Conservation (phyloP, 2,113 vertebrate species). For the Sander vitreus region DNA sequence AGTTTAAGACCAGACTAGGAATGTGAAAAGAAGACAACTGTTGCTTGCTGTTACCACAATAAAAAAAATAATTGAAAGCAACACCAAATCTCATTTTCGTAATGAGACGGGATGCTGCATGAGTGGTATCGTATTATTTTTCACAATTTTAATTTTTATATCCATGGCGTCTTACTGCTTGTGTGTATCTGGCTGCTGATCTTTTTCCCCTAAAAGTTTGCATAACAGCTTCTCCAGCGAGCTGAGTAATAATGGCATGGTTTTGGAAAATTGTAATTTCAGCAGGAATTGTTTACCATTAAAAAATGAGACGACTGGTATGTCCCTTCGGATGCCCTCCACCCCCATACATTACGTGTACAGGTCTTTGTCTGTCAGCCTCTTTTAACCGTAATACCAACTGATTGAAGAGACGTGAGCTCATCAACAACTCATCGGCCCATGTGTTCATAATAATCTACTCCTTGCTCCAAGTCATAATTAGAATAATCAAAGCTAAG, state of each 20-base stretch:
- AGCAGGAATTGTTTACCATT: background rate
- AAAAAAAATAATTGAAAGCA: background rate
- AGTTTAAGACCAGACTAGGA: constrained; percentile 43
- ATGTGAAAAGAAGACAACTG: background rate
- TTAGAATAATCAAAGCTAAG: constrained; percentile 84
- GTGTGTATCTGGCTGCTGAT: background rate
- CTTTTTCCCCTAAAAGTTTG: constrained; percentile 5
- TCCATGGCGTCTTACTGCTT: background rate
- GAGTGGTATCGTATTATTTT: background rate
- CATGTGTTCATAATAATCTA: constrained; percentile 77
- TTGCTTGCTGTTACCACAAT: background rate
- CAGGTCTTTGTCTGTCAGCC: constrained; percentile 46
- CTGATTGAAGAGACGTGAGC: constrained; percentile 59
- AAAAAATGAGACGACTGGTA: constrained; percentile 7
- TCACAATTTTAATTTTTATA: background rate
- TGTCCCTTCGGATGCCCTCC: constrained; percentile 4
- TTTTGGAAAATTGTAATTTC: background rate
- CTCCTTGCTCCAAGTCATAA: constrained; percentile 75
- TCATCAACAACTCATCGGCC: constrained; percentile 70
- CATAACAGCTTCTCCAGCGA: background rate
- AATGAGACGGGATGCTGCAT: no score
- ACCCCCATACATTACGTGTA: background rate
- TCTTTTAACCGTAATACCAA: constrained; percentile 40
- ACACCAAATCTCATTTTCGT: background rate
- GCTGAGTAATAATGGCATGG: background rate